Evolutionary conservation across 2,797 vertebrate species (phyloP), one percentile per base, ranked within the genome.

Genomic region (Enteromius argenteus): DNA sequence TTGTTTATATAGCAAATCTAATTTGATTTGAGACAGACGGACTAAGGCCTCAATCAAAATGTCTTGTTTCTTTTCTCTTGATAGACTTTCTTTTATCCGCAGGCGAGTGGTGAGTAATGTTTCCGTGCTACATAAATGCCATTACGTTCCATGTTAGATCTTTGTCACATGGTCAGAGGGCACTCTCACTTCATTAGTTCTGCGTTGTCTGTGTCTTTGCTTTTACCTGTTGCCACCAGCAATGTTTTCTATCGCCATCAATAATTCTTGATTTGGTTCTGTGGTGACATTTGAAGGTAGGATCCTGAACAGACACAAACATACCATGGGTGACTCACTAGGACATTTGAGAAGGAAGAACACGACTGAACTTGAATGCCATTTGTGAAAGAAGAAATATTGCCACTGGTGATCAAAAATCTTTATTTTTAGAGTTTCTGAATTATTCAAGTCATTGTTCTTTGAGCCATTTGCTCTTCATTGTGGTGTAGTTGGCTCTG

Each of bases 301-400:
- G 60, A 82, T 79, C 74, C 84, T 76, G 71, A 64, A 75, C 23
- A 49, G 66, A 83, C 49, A 85, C 81, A 91, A 89, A 91, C 39
- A 84, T 69, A 87, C 76, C 62, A 81, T 84, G 90, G 88, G 80
- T 86, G 92, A 93, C 79, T 86, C 89, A 86, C 90, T 88, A 81
- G 89, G 88, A 84, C 87, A 90, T 91, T 91, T 79, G 84, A 74
- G 91, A 79, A 78, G 42, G 8, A 79, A 19, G 89, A 88, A 89
- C 35, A 60, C n/a, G 62, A 1, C 80, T 85, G 76, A 88, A 91
- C 79, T 85, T 84, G 90, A 87, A 85, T 80, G 82, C 42, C 80
- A 85, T 79, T 19, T 46, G 60, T 69, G 7, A 32, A 27, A 6
- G 44, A 30, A 14, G 84, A 83, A 84, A 84, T 53, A 88, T 79